Conservation (phyloP, 2,888 invertebrate genomes). For the Lasioglossum lativentre region DNA sequence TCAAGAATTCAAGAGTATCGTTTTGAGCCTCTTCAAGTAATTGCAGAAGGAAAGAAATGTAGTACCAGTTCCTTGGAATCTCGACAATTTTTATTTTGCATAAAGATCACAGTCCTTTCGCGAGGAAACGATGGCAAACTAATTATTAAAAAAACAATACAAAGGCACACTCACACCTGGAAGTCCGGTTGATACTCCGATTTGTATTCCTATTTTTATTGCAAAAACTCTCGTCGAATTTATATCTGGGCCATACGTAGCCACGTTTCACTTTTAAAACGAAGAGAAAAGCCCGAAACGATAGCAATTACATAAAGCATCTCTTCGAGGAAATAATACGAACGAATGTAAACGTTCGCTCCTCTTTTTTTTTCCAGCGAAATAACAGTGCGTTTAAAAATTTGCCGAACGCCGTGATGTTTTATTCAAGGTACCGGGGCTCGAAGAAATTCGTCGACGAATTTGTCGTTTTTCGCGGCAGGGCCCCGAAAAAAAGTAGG, state of each 20-base stretch:
- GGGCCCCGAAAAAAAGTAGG: constrained; percentile 19
- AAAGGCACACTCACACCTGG: neutral
- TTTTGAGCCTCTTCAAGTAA: no score
- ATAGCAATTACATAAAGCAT: neutral
- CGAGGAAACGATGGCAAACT: no score
- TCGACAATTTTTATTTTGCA: no score
- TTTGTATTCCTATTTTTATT: neutral
- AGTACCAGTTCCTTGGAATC: no score
- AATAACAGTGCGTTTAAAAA: neutral
- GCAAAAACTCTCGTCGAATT: neutral
- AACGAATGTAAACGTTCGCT: neutral
- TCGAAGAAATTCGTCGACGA: neutral
- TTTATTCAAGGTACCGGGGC: constrained; percentile 8
- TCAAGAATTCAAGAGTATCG: no score
- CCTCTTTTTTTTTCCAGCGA: neutral
- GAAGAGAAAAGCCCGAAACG: neutral
- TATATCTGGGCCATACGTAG: neutral
- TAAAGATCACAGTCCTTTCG: no score
- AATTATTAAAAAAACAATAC: neutral
- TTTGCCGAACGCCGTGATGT: neutral
- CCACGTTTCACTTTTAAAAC: neutral
- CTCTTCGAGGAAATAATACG: neutral
- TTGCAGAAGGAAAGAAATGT: no score
- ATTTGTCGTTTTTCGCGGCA: neutral
- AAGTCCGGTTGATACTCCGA: neutral